Evolutionary conservation across 2,888 invertebrate genomes (phyloP).

Genomic region (Philaethria dido): DNA sequence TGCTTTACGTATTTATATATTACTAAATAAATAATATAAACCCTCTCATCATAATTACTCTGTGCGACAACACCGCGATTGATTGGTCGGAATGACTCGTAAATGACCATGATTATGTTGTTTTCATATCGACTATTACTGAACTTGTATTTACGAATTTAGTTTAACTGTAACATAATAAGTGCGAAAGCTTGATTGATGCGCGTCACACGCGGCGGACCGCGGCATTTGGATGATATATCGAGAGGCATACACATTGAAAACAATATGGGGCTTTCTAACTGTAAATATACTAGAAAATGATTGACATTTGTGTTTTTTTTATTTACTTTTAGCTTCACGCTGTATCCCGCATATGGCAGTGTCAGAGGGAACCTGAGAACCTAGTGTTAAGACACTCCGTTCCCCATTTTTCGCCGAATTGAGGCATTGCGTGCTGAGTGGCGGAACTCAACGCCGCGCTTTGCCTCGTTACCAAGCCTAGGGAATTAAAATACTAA

Average conservation of each 20-base stretch:
- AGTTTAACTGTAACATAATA: background rate
- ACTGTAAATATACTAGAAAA: conserved; percentile 3
- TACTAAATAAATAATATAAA: background rate
- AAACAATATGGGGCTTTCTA: conserved; percentile 9
- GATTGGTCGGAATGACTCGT: conserved; percentile 38
- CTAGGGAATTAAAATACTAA: too few relatives aligned
- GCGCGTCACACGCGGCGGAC: conserved; percentile 12
- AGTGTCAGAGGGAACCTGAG: too few relatives aligned
- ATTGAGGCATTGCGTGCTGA: too few relatives aligned
- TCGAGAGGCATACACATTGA: background rate
- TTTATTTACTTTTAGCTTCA: too few relatives aligned
- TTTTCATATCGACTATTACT: conserved; percentile 34
- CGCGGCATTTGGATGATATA: conserved; percentile 5
- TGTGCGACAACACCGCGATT: conserved; percentile 36
- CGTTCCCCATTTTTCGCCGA: too few relatives aligned
- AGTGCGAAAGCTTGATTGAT: conserved; percentile 23
- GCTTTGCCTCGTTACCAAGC: too few relatives aligned
- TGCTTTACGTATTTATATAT: too few relatives aligned
- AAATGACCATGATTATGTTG: conserved; percentile 34
- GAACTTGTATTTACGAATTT: conserved; percentile 11
- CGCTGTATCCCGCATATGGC: too few relatives aligned
- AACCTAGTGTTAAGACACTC: too few relatives aligned
- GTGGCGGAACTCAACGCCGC: too few relatives aligned
- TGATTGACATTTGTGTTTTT: background rate
- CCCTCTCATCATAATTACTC: conserved; percentile 27